Percentiles rank a stretch among this genome's conserved stretches.
Evolutionary conservation across 2,888 invertebrate genomes (phyloP).

Genomic region (Taphrorychus bicolor): DNA sequence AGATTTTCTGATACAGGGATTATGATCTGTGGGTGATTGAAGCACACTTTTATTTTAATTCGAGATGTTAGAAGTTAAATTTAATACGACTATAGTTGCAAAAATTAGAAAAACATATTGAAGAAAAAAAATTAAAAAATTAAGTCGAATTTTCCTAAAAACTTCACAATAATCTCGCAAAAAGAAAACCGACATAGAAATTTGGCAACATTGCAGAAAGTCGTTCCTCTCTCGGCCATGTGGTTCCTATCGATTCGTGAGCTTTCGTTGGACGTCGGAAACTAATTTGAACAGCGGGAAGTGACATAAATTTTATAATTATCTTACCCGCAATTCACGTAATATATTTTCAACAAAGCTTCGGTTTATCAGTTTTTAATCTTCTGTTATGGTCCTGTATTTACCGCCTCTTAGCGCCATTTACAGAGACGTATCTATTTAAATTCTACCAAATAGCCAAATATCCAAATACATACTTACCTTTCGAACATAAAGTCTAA

Average conservation of each 20-base stretch:
- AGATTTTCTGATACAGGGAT: no score
- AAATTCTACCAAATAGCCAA: no score
- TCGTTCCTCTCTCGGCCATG: constrained; percentile 19
- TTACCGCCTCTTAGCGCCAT: neutral
- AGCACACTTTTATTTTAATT: no score
- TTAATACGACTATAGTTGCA: no score
- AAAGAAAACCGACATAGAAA: neutral
- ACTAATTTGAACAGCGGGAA: constrained; percentile 42
- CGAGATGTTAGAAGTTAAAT: no score
- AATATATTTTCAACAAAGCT: constrained; percentile 8
- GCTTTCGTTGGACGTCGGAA: constrained; percentile 41
- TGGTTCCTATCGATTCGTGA: constrained; percentile 44
- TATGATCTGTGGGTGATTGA: no score
- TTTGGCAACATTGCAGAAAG: constrained; percentile 12
- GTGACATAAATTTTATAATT: constrained; percentile 42
- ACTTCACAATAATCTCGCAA: no score
- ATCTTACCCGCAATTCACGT: constrained; percentile 34
- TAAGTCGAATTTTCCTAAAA: no score
- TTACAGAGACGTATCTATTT: neutral
- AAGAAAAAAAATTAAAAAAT: no score
- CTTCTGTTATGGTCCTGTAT: neutral
- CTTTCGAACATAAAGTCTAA: no score
- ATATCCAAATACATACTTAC: no score
- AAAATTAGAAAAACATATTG: no score
- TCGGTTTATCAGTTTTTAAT: neutral